These are phyloP conservation scores for Rutilus rutilus DNA, from an alignment of 2,113 vertebrate genomes.

Conservation along the genomic window DNA sequence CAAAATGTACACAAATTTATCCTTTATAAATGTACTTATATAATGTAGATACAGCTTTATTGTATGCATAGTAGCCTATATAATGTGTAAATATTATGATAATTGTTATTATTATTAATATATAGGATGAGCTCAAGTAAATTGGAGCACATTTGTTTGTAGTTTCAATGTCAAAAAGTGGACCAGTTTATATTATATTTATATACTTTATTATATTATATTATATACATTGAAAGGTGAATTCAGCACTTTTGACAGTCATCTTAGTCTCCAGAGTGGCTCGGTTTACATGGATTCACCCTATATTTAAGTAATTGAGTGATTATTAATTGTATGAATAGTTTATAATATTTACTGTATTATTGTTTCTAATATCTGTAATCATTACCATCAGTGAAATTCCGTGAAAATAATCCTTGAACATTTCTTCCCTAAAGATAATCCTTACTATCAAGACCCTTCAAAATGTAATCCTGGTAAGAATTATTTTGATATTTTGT, in stretches of 20 bases:
- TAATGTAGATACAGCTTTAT: background rate
- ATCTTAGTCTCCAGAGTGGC: background rate
- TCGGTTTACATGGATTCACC: background rate
- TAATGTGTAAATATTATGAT: constrained; percentile 5
- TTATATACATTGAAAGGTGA: background rate
- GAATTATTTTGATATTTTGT: background rate
- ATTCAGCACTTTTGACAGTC: background rate
- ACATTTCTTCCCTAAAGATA: constrained; percentile 66
- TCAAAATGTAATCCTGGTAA: constrained; percentile 75
- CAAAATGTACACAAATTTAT: background rate
- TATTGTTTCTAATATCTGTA: background rate
- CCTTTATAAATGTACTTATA: background rate
- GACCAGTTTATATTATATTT: background rate
- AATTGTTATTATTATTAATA: background rate
- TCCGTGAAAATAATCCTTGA: constrained; percentile 21
- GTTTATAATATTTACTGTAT: background rate
- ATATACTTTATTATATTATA: background rate
- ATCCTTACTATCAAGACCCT: constrained; percentile 71
- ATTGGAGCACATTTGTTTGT: too few species aligned
- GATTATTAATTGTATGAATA: background rate
- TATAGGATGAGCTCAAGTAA: background rate
- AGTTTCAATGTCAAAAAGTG: background rate
- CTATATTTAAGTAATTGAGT: background rate
- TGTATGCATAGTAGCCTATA: background rate
- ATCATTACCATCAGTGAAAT: background rate